These are phyloP conservation scores for Bimastos eiseni DNA, from an alignment of 2,888 invertebrate genomes.

Conservation along the genomic window DNA sequence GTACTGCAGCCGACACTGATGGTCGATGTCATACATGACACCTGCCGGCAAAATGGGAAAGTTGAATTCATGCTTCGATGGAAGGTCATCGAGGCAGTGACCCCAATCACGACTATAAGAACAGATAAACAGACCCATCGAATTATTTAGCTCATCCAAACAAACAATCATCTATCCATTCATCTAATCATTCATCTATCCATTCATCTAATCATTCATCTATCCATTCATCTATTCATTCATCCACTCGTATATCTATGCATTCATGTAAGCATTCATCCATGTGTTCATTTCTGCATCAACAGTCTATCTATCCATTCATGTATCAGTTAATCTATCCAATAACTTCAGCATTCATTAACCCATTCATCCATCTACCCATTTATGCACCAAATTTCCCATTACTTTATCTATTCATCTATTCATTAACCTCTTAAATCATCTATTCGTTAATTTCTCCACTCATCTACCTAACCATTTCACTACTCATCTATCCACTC, in stretches of 20 bases:
- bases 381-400: too few relatives aligned
- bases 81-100: conserved; percentile 79
- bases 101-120: conserved; percentile 80
- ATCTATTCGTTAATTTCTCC: too few relatives aligned
- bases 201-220: neutral
- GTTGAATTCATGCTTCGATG: conserved; percentile 71
- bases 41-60: conserved; percentile 81
- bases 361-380: too few relatives aligned
- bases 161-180: too few relatives aligned
- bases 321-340: neutral
- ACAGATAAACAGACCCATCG: neutral
- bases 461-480: too few relatives aligned
- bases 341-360: neutral
- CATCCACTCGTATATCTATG: neutral
- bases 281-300: too few relatives aligned
- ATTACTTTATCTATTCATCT: too few relatives aligned
- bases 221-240: neutral
- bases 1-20: conserved; percentile 81
- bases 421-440: too few relatives aligned
- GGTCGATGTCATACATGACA: conserved; percentile 80
- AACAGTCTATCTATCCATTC: neutral
- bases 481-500: too few relatives aligned
- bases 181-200: neutral
- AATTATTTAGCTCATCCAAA: too few relatives aligned
- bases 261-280: neutral